Evolutionary conservation across 2,888 invertebrate species (phyloP).

Genomic region (Nemotelus pantherinus): DNA sequence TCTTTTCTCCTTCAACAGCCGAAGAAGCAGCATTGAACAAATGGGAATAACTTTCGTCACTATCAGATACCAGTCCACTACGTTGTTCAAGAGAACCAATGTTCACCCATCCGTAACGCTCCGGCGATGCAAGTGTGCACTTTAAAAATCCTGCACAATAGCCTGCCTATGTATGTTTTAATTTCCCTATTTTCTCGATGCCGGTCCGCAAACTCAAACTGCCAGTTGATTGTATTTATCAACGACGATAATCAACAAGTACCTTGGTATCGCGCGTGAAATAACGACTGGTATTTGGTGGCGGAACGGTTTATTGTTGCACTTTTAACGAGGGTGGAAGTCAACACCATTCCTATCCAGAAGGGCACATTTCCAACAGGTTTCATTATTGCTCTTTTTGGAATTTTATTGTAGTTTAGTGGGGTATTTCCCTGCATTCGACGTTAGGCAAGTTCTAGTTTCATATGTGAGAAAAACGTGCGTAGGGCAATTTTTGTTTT

Average conservation of each 20-base stretch:
- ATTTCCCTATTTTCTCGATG: slow-evolving; percentile 5
- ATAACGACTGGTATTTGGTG: slow-evolving; percentile 14
- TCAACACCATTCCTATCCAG: neutral
- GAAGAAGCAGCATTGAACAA: too few relatives aligned
- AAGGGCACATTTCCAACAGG: slow-evolving; percentile 21
- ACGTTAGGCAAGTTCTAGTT: slow-evolving; percentile 25
- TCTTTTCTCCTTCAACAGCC: too few relatives aligned
- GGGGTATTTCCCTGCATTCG: neutral
- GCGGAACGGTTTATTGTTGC: slow-evolving; percentile 9
- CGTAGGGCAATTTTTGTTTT: slow-evolving; percentile 8
- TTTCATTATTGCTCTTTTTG: neutral
- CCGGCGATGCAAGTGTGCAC: neutral
- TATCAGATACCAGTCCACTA: too few relatives aligned
- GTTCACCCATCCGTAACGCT: too few relatives aligned
- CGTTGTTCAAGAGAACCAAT: too few relatives aligned
- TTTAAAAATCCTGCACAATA: slow-evolving; percentile 7
- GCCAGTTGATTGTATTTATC: neutral
- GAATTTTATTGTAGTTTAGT: slow-evolving; percentile 12
- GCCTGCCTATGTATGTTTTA: neutral
- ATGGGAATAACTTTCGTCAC: too few relatives aligned
- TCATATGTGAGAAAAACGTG: slow-evolving; percentile 6
- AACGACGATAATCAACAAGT: slow-evolving; percentile 11
- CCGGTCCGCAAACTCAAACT: neutral
- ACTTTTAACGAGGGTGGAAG: slow-evolving; percentile 24
- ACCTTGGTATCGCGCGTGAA: slow-evolving; percentile 17